phyloP scores from a whole-genome alignment of 2,113 vertebrate genomes.

The Shinisaurus crocodilurus region DNA sequence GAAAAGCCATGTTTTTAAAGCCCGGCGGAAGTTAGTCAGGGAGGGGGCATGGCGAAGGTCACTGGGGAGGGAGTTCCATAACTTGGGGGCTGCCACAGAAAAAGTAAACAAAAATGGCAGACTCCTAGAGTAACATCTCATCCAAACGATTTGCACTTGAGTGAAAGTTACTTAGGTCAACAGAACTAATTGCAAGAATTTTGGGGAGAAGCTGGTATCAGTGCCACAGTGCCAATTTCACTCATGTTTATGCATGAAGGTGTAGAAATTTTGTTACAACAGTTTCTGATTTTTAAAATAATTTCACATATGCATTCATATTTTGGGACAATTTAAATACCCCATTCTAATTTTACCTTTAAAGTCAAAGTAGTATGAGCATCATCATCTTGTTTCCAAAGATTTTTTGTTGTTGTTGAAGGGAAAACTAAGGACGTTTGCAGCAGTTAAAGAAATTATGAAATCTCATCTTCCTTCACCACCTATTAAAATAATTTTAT shows the following conservation, averaged over 20 bases:
- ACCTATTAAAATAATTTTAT: constrained; percentile 36
- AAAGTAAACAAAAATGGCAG: neutral
- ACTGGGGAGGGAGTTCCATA: too few species aligned
- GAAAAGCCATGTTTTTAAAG: too few species aligned
- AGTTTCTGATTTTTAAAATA: neutral
- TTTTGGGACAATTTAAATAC: neutral
- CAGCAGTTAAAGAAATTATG: neutral
- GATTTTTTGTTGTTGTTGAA: neutral
- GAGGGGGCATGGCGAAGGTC: too few species aligned
- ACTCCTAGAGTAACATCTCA: neutral
- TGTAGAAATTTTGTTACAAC: neutral
- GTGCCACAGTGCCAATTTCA: neutral
- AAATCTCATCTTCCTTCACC: constrained; percentile 20
- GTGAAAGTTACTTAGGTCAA: neutral
- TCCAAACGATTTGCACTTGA: neutral
- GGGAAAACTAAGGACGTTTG: neutral
- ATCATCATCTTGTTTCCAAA: neutral
- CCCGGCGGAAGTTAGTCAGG: too few species aligned
- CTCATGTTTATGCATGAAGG: neutral
- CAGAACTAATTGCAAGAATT: neutral
- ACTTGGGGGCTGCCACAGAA: too few species aligned
- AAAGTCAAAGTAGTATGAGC: neutral
- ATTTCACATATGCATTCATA: neutral
- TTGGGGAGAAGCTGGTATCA: neutral
- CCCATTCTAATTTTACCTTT: neutral